Conservation (phyloP, 2,113 vertebrate species). For the Cephalopterus ornatus region DNA sequence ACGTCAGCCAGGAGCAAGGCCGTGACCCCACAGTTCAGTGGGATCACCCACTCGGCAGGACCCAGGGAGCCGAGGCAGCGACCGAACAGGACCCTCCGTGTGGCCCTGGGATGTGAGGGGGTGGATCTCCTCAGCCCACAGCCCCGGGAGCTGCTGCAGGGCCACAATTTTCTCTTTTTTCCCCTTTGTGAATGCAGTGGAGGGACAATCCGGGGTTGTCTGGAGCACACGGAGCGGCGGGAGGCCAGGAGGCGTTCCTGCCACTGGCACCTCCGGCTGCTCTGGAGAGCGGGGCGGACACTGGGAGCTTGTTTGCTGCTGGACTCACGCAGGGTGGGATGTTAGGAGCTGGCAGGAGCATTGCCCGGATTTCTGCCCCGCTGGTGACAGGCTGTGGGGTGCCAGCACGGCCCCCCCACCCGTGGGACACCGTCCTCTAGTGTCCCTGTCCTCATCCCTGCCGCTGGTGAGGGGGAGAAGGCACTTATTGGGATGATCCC, state of each 20-base stretch:
- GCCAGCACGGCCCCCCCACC: background rate
- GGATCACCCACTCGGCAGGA: background rate
- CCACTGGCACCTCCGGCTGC: background rate
- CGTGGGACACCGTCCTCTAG: background rate
- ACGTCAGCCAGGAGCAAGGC: background rate
- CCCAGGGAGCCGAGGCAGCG: background rate
- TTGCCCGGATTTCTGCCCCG: background rate
- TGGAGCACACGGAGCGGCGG: background rate
- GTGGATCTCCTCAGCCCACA: background rate
- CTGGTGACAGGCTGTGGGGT: background rate
- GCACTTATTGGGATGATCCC: background rate
- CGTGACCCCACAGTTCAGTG: accelerated
- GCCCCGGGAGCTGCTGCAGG: background rate
- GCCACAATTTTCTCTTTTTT: background rate
- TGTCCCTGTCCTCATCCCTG: background rate
- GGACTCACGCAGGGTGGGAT: background rate
- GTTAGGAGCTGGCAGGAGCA: background rate
- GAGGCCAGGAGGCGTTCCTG: background rate
- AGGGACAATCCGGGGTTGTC: background rate
- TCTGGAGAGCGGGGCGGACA: background rate
- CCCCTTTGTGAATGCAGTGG: background rate
- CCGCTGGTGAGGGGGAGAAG: background rate
- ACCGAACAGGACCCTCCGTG: background rate
- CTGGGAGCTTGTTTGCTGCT: background rate
- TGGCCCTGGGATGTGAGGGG: background rate